phyloP scores from a whole-genome alignment of 2,888 invertebrate genomes.

The Chromoteleia sp. region DNA sequence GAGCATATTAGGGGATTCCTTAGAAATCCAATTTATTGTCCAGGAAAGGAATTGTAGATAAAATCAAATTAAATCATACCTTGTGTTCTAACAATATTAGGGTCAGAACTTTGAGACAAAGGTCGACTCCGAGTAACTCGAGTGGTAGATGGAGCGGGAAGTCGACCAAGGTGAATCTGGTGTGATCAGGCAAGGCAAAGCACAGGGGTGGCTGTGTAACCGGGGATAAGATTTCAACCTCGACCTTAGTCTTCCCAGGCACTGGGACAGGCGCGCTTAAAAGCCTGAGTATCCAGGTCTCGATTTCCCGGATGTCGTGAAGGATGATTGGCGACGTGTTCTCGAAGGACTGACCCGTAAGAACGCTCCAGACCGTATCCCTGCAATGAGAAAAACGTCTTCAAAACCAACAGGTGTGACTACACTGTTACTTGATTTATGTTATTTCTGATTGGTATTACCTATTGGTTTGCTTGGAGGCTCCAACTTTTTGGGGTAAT shows the following conservation, averaged over 20 bases:
- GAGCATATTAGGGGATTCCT: slow-evolving; percentile 4
- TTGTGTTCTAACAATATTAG: slow-evolving; percentile 99
- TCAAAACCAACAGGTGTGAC: slow-evolving; percentile 68
- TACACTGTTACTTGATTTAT: slow-evolving; percentile 60
- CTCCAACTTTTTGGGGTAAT: slow-evolving; percentile 94
- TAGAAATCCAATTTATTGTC: background rate
- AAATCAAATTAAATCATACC: slow-evolving; percentile 84
- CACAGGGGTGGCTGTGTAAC: slow-evolving; percentile 93
- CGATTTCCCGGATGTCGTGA: slow-evolving; percentile 98
- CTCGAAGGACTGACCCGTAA: slow-evolving; percentile 93
- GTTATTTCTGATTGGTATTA: slow-evolving; percentile 80
- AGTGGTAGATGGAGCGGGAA: slow-evolving; percentile 99
- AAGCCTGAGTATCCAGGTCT: slow-evolving; percentile 98
- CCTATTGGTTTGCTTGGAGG: slow-evolving; percentile 94
- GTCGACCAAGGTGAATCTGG: slow-evolving; percentile 97
- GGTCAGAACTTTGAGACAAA: slow-evolving; percentile 97
- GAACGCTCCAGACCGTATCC: slow-evolving; percentile 98
- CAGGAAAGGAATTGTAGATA: background rate
- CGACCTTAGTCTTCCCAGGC: slow-evolving; percentile 93
- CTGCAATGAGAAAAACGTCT: slow-evolving; percentile 85
- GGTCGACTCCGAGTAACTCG: slow-evolving; percentile 98
- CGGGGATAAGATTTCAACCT: slow-evolving; percentile 94
- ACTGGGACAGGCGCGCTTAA: slow-evolving; percentile 99
- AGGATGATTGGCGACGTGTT: slow-evolving; percentile 94
- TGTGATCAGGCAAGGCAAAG: slow-evolving; percentile 98